Evolutionary conservation across 2,888 invertebrate genomes (phyloP).

Genomic region (Linyphia triangularis): DNA sequence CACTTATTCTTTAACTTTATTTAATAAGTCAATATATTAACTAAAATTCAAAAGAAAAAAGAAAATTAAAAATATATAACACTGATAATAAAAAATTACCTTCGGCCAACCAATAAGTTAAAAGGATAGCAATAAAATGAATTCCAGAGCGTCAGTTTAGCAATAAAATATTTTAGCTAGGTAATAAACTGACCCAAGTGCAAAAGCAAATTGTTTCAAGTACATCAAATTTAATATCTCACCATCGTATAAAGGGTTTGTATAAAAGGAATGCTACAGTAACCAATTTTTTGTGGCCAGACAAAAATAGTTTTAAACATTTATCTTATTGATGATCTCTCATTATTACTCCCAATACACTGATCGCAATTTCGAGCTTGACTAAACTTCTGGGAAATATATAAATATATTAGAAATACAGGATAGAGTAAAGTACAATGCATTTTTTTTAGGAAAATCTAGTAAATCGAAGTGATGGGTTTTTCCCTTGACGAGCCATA

Average conservation of each 20-base stretch:
- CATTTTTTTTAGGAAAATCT: neutral
- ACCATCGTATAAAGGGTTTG: neutral
- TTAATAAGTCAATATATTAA: too few species aligned
- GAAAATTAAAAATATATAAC: too few species aligned
- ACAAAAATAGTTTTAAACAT: neutral
- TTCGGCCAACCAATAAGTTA: too few species aligned
- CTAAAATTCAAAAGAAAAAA: too few species aligned
- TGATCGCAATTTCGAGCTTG: neutral
- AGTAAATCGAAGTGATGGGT: neutral
- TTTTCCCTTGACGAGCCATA: too few species aligned
- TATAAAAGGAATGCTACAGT: neutral
- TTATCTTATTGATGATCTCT: neutral
- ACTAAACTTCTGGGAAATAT: too few species aligned
- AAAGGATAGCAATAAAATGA: neutral
- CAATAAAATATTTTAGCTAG: neutral
- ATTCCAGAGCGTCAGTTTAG: neutral
- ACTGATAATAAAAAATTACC: too few species aligned
- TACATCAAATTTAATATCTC: neutral
- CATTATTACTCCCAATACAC: neutral
- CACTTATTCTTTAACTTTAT: too few species aligned
- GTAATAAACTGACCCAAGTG: constrained; percentile 4
- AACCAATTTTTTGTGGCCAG: neutral
- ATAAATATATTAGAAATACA: neutral
- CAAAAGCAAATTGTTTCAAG: neutral
- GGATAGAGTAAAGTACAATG: neutral